Percentiles rank a stretch among this genome's conserved stretches.
Conservation (phyloP, 2,113 vertebrate genomes). For the Nothoprocta pentlandii region DNA sequence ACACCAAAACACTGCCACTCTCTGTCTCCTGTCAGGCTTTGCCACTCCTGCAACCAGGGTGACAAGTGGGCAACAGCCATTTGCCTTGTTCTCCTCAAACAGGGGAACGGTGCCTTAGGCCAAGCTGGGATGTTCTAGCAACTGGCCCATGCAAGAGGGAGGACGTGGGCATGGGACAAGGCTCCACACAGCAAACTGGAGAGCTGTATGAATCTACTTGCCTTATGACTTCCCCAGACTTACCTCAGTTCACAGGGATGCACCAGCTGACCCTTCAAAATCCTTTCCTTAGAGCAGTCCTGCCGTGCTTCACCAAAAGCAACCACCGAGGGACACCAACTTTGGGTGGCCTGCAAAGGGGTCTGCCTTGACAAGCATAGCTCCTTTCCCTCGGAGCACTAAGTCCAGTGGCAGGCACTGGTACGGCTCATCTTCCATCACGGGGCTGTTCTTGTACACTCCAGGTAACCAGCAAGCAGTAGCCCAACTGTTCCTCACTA, state of each 20-base stretch:
- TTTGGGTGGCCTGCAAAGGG: neutral
- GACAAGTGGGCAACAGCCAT: neutral
- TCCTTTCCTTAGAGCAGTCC: neutral
- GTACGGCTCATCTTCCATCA: neutral
- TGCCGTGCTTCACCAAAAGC: neutral
- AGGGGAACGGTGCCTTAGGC: neutral
- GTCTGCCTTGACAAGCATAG: neutral
- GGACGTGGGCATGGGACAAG: fast-evolving
- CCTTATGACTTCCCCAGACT: neutral
- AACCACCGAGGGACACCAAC: fast-evolving
- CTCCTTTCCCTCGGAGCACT: neutral
- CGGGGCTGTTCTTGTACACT: neutral
- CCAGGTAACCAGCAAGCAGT: neutral
- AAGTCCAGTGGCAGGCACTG: neutral
- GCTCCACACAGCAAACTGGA: neutral
- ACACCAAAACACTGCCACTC: neutral
- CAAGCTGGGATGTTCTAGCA: neutral
- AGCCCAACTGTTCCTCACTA: neutral
- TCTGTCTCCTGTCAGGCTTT: neutral
- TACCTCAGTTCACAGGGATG: neutral
- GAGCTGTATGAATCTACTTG: neutral
- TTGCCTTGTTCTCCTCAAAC: neutral
- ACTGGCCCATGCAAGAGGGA: neutral
- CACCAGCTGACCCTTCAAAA: neutral
- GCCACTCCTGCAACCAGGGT: neutral